Base-by-base conservation (phyloP, 2,797 vertebrate species). In the Poeciliopsis turneri region DNA sequence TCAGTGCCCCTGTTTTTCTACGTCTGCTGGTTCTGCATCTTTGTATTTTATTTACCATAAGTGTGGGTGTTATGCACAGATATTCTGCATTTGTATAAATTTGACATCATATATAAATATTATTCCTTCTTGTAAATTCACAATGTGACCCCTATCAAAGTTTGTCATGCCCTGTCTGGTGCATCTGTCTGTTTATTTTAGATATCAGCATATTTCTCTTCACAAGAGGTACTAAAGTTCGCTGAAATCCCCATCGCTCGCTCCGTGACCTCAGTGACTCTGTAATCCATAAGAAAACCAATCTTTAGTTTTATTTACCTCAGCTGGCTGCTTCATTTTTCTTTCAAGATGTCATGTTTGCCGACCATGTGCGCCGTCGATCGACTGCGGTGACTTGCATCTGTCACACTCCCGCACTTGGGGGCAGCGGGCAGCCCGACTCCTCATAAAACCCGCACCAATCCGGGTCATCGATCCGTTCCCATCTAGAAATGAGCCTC, bases 391-490 rank as follows among this genome's bases (percentile, higher is more conserved):
- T 77, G 86, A 81, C 85, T 89, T 84, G 76, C 84, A 93, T 92
- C 90, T 84, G 92, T 90, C 90, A 91, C 33, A 64, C 80, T 84
- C 87, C 88, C 79, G 75, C 84, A 74, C 75, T 81, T 74, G n/a
- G 49, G 20, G 49, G 20, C 1, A 7, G 6, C 0, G 55, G 75
- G 49, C 77, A 41, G 59, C 25, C 64, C 80, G 83, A 82, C 82
- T 87, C 83, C 89, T 87, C 85, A 90, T 92, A 89, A 91, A 93
- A 87, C 25, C 83, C 77, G 76, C 71, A 79, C 84, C 81, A 79
- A 75, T 86, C 89, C 79, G 83, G 84, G 81, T 81, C 91, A 93
- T 93, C 81, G 86, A 94, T 93, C 91, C 20, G 72, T 81, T 88
- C 89, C 83, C 83, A 85, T 90, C 84, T 57, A 88, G 86, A 88